These are phyloP conservation scores for Datnioides undecimradiatus DNA, from an alignment of 2,113 vertebrate species.

Conservation along the genomic window DNA sequence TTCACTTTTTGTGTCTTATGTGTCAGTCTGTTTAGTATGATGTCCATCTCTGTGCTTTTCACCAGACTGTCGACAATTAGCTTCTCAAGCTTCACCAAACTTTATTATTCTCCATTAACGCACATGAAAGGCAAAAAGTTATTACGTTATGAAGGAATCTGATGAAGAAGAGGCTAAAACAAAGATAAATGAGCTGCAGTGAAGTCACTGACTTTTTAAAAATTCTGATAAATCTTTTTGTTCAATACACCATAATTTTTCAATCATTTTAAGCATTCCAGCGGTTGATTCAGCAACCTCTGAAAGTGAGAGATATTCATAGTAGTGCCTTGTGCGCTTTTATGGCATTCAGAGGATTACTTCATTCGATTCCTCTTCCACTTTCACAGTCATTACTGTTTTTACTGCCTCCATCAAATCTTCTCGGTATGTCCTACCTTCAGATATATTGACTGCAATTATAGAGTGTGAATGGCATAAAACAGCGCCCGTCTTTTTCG, in stretches of 20 bases:
- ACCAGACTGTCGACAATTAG: conserved; percentile 72
- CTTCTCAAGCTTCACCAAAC: conserved; percentile 71
- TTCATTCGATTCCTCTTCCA: conserved; percentile 58
- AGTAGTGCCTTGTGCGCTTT: conserved; percentile 56
- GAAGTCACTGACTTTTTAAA: conserved; percentile 18
- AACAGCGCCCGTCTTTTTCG: conserved; percentile 53
- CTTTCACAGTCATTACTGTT: conserved; percentile 57
- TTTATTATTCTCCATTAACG: conserved; percentile 77
- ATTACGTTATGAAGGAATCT: conserved; percentile 51
- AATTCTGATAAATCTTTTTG: neutral
- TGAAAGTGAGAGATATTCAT: conserved; percentile 60
- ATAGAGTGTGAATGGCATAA: conserved; percentile 54
- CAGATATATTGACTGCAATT: conserved; percentile 70
- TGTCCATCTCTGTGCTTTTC: conserved; percentile 52
- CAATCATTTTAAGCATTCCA: conserved; percentile 12
- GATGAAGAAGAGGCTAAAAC: conserved; percentile 48
- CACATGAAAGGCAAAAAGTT: conserved; percentile 66
- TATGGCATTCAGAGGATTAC: conserved; percentile 63
- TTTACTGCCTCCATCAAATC: conserved; percentile 71
- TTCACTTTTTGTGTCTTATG: neutral
- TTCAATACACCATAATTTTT: conserved; percentile 1
- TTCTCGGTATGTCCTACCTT: conserved; percentile 55
- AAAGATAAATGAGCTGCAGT: conserved; percentile 41
- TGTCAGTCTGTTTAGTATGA: conserved; percentile 60
- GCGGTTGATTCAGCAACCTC: conserved; percentile 7